Conservation (phyloP, 2,113 vertebrate genomes). For the Caranx ignobilis region DNA sequence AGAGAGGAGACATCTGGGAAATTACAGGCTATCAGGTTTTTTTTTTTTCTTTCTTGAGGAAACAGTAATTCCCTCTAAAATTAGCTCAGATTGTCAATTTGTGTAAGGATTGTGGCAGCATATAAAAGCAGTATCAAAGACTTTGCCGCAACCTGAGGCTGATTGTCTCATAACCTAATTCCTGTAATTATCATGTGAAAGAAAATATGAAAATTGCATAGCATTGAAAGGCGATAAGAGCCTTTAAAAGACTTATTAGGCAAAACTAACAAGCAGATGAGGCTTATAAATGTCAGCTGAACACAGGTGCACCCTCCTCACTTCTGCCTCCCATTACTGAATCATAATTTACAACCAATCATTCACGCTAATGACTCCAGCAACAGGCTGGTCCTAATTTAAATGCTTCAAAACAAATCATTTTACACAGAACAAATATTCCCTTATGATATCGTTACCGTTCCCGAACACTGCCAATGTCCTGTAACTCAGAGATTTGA, state of each 20-base stretch:
- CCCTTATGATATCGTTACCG: background rate
- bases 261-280: slow-evolving; percentile 46
- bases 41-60: background rate
- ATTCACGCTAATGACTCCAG: slow-evolving; percentile 38
- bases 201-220: slow-evolving; percentile 61
- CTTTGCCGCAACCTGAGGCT: slow-evolving; percentile 1
- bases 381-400: slow-evolving; percentile 39
- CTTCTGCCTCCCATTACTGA: slow-evolving; percentile 58
- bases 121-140: slow-evolving; percentile 43
- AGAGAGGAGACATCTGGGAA: slow-evolving; percentile 39
- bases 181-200: slow-evolving; percentile 70
- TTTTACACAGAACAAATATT: slow-evolving; percentile 32
- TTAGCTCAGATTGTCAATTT: slow-evolving; percentile 36
- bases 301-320: slow-evolving; percentile 65
- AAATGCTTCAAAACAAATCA: slow-evolving; percentile 47
- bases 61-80: slow-evolving; percentile 38
- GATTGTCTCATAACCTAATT: slow-evolving; percentile 55
- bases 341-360: slow-evolving; percentile 57
- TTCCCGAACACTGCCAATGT: slow-evolving; percentile 23
- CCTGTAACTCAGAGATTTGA: slow-evolving; percentile 29
- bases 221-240: slow-evolving; percentile 42
- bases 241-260: slow-evolving; percentile 57
- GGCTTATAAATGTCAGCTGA: slow-evolving; percentile 54
- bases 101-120: slow-evolving; percentile 23
- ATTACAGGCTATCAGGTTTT: slow-evolving; percentile 25